These are phyloP conservation scores for Pristionchus maxplancki DNA, from an alignment of 2,888 invertebrate species.

Conservation along the genomic window DNA sequence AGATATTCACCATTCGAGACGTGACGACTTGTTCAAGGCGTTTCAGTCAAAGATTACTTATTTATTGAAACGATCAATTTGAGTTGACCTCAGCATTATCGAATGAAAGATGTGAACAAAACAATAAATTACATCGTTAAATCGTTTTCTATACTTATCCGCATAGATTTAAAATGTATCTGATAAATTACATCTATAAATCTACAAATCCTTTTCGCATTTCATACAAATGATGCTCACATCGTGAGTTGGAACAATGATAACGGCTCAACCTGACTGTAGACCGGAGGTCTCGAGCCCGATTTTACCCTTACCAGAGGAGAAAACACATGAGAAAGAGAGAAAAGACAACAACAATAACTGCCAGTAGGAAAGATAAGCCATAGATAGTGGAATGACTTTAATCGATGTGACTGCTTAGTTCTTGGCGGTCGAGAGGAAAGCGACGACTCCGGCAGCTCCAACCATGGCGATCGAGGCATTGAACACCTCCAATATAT, in stretches of 20 bases:
- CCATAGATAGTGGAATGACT: conserved; percentile 22
- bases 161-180: conserved; percentile 33
- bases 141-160: background rate
- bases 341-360: conserved; percentile 35
- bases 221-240: conserved; percentile 44
- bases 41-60: background rate
- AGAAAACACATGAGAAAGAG: background rate
- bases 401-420: conserved; percentile 50
- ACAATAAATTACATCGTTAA: conserved; percentile 49
- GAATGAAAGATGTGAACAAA: background rate
- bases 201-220: conserved; percentile 43
- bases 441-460: conserved; percentile 91
- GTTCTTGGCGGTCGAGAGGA: conserved; percentile 91
- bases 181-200: conserved; percentile 46
- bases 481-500: conserved; percentile 83
- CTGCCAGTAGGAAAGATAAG: background rate
- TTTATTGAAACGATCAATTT: conserved; percentile 47
- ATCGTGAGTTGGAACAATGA: conserved; percentile 28
- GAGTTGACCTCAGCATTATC: conserved; percentile 5
- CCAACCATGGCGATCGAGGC: conserved; percentile 92
- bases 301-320: background rate
- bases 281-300: background rate
- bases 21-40: background rate
- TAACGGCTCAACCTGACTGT: background rate
- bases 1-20: conserved; percentile 29